Evolutionary conservation across 2,797 vertebrate genomes (phyloP), one percentile per base, ranked within the genome.

Genomic region (Poeciliopsis gracilis): DNA sequence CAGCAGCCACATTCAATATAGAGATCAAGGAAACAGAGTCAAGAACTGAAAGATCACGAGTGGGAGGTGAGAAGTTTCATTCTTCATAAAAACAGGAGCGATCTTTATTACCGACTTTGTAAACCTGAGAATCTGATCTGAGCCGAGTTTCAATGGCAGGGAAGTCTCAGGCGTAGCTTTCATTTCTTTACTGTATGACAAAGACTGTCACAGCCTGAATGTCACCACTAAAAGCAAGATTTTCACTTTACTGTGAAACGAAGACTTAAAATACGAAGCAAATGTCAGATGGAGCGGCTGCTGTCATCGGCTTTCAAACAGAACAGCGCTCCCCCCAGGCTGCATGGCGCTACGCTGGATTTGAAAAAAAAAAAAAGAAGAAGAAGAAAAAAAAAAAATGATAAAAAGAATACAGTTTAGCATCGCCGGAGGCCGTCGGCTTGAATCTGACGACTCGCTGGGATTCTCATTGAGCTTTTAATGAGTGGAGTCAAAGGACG

Each of bases 191-290:
- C 83, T 70, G 83, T 89, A 82, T 75, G 83, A 85, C 73, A 90
- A 83, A 88, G 36, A 41, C 76, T 77, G 78, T 41, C 81, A 85
- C 81, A 82, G 63, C 89, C 70, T 83, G 83, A 91, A 91, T 88
- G 88, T 91, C 89, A 90, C 76, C 20, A 77, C 81, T 88, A 82
- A 89, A 85, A 91, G 82, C 82, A 73, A 73, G 74, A 86, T 63
- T 92, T 87, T 92, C 88, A 86, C 82, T 91, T 92, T 90, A 85
- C 88, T 83, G 88, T 80, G 89, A 94, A 92, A 92, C 53, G 77
- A 82, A 84, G 59, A 90, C 80, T 90, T 80, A 82, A 86, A 86
- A 86, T 82, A 72, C 76, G 81, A 88, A 71, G 45, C 43, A 89
- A 87, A 88, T 89, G 85, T 84, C 84, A 87, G 78, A 80, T 63